These are phyloP conservation scores for Platorchestia sp. DNA, from an alignment of 1,140 invertebrate genomes.

Conservation along the genomic window DNA sequence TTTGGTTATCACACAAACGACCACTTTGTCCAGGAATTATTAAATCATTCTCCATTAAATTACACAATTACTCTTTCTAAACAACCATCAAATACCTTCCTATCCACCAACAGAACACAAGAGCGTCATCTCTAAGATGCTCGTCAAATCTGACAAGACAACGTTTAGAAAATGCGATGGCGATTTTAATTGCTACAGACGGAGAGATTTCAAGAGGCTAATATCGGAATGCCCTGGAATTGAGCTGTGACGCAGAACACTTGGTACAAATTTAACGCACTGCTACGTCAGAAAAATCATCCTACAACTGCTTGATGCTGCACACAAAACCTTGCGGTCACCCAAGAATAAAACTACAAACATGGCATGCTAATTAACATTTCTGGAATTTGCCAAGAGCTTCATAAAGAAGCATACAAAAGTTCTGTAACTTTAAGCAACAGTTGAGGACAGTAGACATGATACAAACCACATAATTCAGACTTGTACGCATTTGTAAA, in stretches of 20 bases:
- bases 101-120: neutral
- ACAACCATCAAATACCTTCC: neutral
- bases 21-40: neutral
- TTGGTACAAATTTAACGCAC: neutral
- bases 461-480: neutral
- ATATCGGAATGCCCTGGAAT: neutral
- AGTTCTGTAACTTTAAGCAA: neutral
- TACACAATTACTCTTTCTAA: neutral
- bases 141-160: neutral
- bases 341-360: neutral
- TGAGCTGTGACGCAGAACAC: neutral
- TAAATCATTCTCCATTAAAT: too few species aligned
- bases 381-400: neutral
- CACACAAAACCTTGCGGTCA: neutral
- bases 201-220: neutral
- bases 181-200: neutral
- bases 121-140: neutral
- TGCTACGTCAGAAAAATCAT: neutral
- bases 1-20: neutral
- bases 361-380: neutral
- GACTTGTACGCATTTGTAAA: neutral
- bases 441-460: neutral
- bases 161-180: neutral
- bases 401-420: neutral
- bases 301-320: neutral